phyloP scores from a whole-genome alignment of 2,113 vertebrate species.

The Todiramphus chloris region DNA sequence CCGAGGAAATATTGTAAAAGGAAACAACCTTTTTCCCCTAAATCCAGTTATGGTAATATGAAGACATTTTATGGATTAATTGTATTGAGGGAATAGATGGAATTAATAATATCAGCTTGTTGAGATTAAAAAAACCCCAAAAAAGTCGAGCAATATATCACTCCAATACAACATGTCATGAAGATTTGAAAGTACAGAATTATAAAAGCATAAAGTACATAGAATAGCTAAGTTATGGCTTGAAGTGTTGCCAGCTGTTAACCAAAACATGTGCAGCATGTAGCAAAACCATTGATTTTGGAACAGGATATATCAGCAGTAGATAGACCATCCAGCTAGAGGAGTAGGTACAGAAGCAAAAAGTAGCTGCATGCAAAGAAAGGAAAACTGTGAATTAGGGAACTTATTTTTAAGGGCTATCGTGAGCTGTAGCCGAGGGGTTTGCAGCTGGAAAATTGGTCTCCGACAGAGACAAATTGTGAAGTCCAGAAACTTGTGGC shows the following conservation, averaged over 20 bases:
- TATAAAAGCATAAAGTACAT: not conserved
- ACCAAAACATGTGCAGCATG: not conserved
- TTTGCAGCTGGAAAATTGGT: not conserved
- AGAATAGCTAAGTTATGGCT: not conserved
- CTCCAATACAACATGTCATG: not conserved
- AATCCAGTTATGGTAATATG: not conserved
- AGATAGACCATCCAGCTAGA: not conserved
- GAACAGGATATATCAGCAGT: not conserved
- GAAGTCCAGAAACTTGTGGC: not conserved
- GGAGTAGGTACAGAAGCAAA: not conserved
- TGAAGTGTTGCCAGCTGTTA: not conserved
- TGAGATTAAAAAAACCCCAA: not conserved
- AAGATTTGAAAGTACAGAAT: not conserved
- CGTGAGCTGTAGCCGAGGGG: not conserved
- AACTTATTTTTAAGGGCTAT: not conserved
- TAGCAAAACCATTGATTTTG: not conserved
- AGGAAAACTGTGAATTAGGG: not conserved
- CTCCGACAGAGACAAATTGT: not conserved
- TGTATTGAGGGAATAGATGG: not conserved
- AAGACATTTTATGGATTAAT: not conserved
- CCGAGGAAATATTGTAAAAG: not conserved
- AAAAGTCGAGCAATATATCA: not conserved
- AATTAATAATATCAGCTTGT: not conserved
- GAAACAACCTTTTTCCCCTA: not conserved
- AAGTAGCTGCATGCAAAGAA: not conserved